phyloP scores from a whole-genome alignment of 1,140 invertebrate genomes.

The Apis dorsata region DNA sequence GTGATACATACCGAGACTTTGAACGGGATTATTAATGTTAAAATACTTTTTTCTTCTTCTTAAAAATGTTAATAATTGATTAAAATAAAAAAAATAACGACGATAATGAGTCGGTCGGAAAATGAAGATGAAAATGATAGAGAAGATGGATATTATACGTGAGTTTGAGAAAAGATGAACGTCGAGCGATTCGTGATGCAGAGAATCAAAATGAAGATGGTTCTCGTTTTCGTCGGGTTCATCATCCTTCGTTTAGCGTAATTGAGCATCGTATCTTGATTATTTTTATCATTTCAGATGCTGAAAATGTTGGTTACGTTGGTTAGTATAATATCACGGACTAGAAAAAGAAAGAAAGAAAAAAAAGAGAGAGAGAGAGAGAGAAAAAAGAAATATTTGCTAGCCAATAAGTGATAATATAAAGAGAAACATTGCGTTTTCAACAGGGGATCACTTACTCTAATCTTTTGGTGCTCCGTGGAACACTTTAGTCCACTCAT shows the following conservation, averaged over 20 bases:
- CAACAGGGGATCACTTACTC: conserved; percentile 87
- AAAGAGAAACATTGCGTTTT: conserved; percentile 68
- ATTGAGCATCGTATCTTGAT: neutral
- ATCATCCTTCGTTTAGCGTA: conserved; percentile 4
- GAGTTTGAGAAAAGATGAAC: conserved; percentile 16
- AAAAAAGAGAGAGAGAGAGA: no score
- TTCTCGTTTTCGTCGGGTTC: conserved; percentile 10
- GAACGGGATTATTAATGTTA: neutral
- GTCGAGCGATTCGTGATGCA: conserved; percentile 18
- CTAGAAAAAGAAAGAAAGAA: neutral
- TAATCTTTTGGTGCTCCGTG: conserved; percentile 92
- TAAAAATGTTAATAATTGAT: conserved; percentile 66
- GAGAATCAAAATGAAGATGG: conserved; percentile 12
- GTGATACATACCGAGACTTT: conserved; percentile 68
- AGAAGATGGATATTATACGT: conserved; percentile 33
- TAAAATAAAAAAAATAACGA: conserved; percentile 22
- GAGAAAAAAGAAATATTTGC: conserved; percentile 49
- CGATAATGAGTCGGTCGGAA: neutral
- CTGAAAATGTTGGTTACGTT: conserved; percentile 53
- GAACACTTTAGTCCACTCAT: conserved; percentile 90
- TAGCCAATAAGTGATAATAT: conserved; percentile 59
- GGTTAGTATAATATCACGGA: conserved; percentile 54
- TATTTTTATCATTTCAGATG: conserved; percentile 12
- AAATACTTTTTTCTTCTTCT: neutral
- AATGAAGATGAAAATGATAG: conserved; percentile 30